phyloP scores from a whole-genome alignment of 2,797 vertebrate species.

The Muraenolepis orangiensis region DNA sequence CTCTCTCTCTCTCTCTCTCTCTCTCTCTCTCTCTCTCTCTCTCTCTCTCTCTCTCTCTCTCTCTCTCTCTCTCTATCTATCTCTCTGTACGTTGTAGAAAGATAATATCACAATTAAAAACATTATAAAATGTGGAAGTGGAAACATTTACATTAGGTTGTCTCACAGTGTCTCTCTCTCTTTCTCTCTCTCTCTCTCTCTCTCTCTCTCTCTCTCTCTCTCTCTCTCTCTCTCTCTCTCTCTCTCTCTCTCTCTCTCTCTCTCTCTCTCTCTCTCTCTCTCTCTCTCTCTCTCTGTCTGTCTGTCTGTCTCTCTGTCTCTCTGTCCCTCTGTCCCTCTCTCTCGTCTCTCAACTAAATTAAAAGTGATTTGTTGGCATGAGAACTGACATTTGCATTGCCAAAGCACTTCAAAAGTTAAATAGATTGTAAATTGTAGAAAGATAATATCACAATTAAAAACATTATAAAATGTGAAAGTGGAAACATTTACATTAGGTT shows the following conservation, averaged over 20 bases:
- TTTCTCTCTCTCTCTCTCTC: neutral
- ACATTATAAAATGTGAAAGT: too few relatives aligned
- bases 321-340: neutral
- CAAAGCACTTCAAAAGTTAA: neutral
- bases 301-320: constrained; percentile 10
- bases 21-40: neutral
- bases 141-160: neutral
- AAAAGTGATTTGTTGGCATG: neutral
- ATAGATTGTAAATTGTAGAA: too few relatives aligned
- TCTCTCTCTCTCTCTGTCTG: neutral
- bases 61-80: neutral
- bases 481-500: neutral
- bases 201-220: constrained; percentile 8
- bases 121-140: too few relatives aligned
- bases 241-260: neutral
- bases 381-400: neutral
- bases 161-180: neutral
- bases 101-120: constrained; percentile 53
- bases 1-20: too few relatives aligned
- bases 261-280: neutral
- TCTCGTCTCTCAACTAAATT: neutral
- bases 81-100: too few relatives aligned
- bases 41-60: neutral
- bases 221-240: constrained; percentile 7
- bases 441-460: too few relatives aligned